A percentile compares a stretch with the other conserved stretches of the same genome.
These are phyloP conservation scores for Brachionus rotundiformis DNA, from an alignment of 1,140 invertebrate genomes.

Conservation along the genomic window DNA sequence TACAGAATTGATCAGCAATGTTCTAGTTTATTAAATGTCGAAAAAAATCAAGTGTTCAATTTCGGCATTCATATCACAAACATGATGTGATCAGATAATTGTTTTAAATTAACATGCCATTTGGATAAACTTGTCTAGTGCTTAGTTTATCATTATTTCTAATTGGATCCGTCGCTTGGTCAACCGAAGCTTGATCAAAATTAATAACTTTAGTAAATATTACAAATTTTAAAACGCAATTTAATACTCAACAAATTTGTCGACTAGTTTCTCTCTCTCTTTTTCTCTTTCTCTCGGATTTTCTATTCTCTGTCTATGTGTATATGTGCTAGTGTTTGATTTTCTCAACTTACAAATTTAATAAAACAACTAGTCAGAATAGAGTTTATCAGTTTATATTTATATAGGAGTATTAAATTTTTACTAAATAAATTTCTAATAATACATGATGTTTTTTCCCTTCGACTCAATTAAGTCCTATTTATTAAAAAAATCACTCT, in stretches of 20 bases:
- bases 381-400: constrained; percentile 6
- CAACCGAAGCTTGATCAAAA: constrained; percentile 26
- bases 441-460: constrained; percentile 34
- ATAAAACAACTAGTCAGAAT: constrained; percentile 20
- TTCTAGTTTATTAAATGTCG: constrained; percentile 8
- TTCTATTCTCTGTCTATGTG: background rate
- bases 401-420: constrained; percentile 38
- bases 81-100: constrained; percentile 19
- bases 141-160: constrained; percentile 3
- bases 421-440: constrained; percentile 33
- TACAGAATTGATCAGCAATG: constrained; percentile 2
- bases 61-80: constrained; percentile 12
- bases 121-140: constrained; percentile 1
- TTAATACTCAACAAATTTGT: constrained; percentile 46
- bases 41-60: background rate
- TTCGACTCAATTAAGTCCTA: background rate
- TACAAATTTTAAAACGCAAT: constrained; percentile 28
- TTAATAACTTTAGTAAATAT: constrained; percentile 37
- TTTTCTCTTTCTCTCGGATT: background rate
- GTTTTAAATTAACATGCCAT: constrained; percentile 5
- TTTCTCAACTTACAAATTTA: constrained; percentile 44
- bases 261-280: background rate
- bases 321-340: constrained; percentile 33
- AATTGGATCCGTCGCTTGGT: constrained; percentile 15
- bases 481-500: background rate